phyloP scores from a whole-genome alignment of 2,113 vertebrate species.

The Mormyrus iriodes region DNA sequence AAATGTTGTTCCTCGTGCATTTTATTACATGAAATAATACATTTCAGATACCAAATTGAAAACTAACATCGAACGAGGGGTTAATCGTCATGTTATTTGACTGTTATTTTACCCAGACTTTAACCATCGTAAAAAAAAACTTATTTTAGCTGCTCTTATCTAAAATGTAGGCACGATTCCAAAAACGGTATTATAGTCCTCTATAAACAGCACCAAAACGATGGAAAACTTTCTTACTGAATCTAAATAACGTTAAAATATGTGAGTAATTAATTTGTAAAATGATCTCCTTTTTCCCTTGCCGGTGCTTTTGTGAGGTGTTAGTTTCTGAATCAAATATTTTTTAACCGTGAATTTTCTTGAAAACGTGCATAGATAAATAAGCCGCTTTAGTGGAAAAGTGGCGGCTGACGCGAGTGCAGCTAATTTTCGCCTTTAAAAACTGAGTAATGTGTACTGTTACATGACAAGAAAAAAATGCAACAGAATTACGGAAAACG shows the following conservation, averaged over 20 bases:
- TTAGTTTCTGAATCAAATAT: neutral
- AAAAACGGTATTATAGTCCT: neutral
- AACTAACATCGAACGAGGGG: neutral
- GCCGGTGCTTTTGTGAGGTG: neutral
- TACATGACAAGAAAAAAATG: neutral
- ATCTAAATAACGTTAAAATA: neutral
- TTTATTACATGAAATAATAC: neutral
- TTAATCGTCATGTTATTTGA: neutral
- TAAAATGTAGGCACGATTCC: neutral
- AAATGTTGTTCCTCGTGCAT: neutral
- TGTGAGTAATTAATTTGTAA: neutral
- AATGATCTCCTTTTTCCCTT: neutral
- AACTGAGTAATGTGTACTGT: neutral
- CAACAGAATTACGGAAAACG: neutral
- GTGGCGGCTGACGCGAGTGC: neutral
- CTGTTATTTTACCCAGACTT: neutral
- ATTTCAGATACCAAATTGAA: neutral
- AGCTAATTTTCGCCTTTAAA: neutral
- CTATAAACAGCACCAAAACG: neutral
- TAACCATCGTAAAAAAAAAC: neutral
- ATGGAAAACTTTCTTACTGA: neutral
- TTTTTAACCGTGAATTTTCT: neutral
- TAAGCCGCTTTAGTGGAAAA: neutral
- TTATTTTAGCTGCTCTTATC: neutral
- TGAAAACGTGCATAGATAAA: neutral